A percentile compares a stretch with the other conserved stretches of the same genome.
phyloP scores from a whole-genome alignment of 2,888 invertebrate species.

The Prosapia bicincta region DNA sequence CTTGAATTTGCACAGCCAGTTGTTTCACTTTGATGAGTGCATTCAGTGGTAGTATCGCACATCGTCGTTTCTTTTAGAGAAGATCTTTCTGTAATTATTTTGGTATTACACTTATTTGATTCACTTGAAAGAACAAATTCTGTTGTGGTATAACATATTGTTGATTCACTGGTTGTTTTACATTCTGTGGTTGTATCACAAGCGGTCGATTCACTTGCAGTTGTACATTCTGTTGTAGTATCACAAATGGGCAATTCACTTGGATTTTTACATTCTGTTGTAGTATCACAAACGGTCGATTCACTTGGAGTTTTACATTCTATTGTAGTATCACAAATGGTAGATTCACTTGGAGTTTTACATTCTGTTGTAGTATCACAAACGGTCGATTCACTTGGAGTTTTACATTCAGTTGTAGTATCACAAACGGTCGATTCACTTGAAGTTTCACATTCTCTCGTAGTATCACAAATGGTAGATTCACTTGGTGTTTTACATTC shows the following conservation, averaged over 20 bases:
- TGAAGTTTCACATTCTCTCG: no score
- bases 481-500: no score
- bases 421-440: neutral
- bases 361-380: neutral
- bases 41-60: neutral
- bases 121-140: no score
- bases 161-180: neutral
- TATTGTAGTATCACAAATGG: neutral
- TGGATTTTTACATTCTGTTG: neutral
- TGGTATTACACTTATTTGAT: no score
- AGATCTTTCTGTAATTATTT: no score
- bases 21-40: neutral
- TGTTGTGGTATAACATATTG: neutral
- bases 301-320: neutral
- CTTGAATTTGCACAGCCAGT: neutral
- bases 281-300: neutral
- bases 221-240: neutral
- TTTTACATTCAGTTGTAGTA: neutral
- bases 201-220: neutral
- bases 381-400: neutral
- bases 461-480: no score
- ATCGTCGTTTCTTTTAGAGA: no score
- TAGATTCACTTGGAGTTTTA: neutral
- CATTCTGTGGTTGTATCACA: neutral
- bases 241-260: neutral